phyloP scores from a whole-genome alignment of 2,113 vertebrate species.

The Leptosomus discolor region DNA sequence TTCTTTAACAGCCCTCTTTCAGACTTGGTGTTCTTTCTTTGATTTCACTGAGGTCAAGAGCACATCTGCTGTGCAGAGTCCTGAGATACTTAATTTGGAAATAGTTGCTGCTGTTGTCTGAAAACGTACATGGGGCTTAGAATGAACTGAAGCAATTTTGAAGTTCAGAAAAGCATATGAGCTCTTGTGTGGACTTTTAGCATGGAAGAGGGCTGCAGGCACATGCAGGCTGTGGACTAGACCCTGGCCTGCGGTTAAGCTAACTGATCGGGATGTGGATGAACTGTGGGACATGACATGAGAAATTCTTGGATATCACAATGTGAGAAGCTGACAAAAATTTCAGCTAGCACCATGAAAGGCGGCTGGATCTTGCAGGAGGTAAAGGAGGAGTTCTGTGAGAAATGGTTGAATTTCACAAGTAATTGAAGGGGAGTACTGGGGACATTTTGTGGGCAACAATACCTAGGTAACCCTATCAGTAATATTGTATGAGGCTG shows the following conservation, averaged over 20 bases:
- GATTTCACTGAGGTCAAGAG: not conserved
- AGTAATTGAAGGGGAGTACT: not conserved
- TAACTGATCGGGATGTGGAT: not conserved
- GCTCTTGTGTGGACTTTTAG: not conserved
- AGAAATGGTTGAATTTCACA: not conserved
- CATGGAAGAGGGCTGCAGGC: not conserved
- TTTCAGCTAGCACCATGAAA: not conserved
- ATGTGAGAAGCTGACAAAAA: not conserved
- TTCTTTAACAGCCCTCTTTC: not conserved
- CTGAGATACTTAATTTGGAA: not conserved
- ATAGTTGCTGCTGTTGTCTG: not conserved
- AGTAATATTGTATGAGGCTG: not conserved
- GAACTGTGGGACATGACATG: not conserved
- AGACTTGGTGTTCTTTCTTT: not conserved
- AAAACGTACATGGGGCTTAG: fast-evolving
- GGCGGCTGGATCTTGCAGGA: not conserved
- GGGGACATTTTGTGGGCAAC: not conserved
- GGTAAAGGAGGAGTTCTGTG: not conserved
- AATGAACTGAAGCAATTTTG: not conserved
- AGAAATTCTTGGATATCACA: not conserved
- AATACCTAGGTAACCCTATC: not conserved
- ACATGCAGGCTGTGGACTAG: not conserved
- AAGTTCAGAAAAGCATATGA: not conserved
- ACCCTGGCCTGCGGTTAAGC: not conserved
- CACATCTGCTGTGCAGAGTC: not conserved